phyloP scores from a whole-genome alignment of 2,113 vertebrate species.

The Nycticebus coucang region DNA sequence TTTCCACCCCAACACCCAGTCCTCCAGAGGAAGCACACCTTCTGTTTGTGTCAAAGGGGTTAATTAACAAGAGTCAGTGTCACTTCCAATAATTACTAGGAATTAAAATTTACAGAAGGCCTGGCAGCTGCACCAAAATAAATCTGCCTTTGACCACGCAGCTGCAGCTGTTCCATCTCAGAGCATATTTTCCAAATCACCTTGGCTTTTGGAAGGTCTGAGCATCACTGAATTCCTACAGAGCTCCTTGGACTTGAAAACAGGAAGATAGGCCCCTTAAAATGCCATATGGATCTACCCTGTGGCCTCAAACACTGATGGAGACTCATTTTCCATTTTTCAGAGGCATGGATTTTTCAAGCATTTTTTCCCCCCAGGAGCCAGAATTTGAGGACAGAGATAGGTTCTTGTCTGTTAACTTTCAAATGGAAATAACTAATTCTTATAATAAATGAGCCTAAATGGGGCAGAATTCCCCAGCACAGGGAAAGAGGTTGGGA shows the following conservation, averaged over 20 bases:
- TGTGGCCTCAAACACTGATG: neutral
- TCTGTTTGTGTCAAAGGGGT: constrained; percentile 71
- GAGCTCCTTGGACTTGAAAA: neutral
- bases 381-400: constrained; percentile 10
- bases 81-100: constrained; percentile 66
- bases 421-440: neutral
- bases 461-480: neutral
- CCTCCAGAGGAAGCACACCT: neutral
- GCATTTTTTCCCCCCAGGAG: neutral
- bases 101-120: constrained; percentile 48
- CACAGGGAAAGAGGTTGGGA: neutral
- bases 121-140: neutral
- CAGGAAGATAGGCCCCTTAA: neutral
- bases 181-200: neutral
- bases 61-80: constrained; percentile 68
- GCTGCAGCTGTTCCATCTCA: constrained; percentile 4
- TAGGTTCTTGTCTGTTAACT: neutral
- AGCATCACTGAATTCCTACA: neutral
- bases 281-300: neutral
- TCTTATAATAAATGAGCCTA: neutral
- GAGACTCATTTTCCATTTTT: neutral
- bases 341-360: neutral
- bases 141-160: neutral
- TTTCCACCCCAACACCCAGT: neutral
- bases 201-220: neutral